Base-by-base conservation (phyloP, 2,113 vertebrate genomes). In the Coracopsis vasa region DNA sequence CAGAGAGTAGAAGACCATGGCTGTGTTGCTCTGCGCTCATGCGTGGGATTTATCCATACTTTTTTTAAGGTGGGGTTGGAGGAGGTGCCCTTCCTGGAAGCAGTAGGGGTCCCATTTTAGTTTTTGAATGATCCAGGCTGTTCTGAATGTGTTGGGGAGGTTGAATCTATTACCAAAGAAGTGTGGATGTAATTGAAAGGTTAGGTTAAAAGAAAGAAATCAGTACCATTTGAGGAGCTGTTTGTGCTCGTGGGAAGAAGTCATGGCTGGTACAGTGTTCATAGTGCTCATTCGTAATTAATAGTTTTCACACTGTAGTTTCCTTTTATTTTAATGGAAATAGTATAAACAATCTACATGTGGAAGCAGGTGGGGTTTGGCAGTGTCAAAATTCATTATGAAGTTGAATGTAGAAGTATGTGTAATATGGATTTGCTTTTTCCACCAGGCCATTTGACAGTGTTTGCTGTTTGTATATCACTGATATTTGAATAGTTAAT, bases 371-470 rank as follows among this genome's bases (percentile, higher is more conserved):
- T 47, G 24, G 7, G 0, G 54, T 80, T 88, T 56, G 37, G 21
- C 86, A 73, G 11, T 65, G 24, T 8, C 16, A 78, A 28, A 56
- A 82, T 25, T 81, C 5, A 29, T 81, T 62, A 33, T 37, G 4
- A 92, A 72, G 41, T 41, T 71, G 44, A 70, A 66, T 45, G 5
- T 19, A 27, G 25, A 75, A 51, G 17, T 54, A 18, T 35, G 24
- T 51, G 0, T 67, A 67, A 35, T 19, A 29, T 2, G 28, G 29
- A 31, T 70, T 42, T 64, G 10, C 0, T 73, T 92, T 88, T 85
- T 75, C 58, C 16, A 3, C 16, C 12, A 25, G 39, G 51, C 12
- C 53, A 3, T 62, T 81, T 67, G 42, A 35, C 17, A 0, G 0
- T 39, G 10, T 66, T 20, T 65, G 5, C 80, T 50, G 16, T 80